Evolutionary conservation across 2,113 vertebrate genomes (phyloP).

Genomic region (Syngnathus typhle): DNA sequence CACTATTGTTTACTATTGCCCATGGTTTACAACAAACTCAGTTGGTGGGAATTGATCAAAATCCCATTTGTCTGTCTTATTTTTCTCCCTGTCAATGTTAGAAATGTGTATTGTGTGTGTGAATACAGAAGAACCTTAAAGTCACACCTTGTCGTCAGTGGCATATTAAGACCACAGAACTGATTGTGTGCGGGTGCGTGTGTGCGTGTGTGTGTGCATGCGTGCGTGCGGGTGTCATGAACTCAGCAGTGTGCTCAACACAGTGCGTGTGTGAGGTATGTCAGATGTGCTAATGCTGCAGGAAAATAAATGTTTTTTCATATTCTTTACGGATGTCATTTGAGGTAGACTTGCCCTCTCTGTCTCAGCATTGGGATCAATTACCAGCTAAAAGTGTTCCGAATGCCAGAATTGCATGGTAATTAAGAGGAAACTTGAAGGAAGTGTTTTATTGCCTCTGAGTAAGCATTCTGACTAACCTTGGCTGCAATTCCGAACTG

Average conservation of each 20-base stretch:
- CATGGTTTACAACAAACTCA: constrained; percentile 44
- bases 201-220: no score
- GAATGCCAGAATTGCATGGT: constrained; percentile 16
- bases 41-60: constrained; percentile 43
- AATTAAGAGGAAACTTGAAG: constrained; percentile 7
- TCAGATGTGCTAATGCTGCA: background rate
- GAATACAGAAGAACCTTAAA: constrained; percentile 19
- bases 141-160: constrained; percentile 19
- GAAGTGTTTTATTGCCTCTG: background rate
- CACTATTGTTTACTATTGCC: constrained; percentile 45
- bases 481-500: no score
- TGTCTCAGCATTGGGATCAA: constrained; percentile 27
- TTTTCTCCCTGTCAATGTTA: constrained; percentile 9
- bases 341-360: constrained; percentile 15
- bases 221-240: no score
- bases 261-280: constrained; percentile 13
- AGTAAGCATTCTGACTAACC: background rate
- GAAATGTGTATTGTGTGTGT: constrained; percentile 8
- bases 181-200: no score
- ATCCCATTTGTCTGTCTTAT: constrained; percentile 32
- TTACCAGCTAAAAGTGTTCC: constrained; percentile 17
- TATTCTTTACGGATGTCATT: constrained; percentile 26
- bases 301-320: no score
- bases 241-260: constrained; percentile 12
- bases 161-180: background rate